These are phyloP conservation scores for Diphyllodes magnificus DNA, from an alignment of 2,113 vertebrate genomes.

Conservation along the genomic window DNA sequence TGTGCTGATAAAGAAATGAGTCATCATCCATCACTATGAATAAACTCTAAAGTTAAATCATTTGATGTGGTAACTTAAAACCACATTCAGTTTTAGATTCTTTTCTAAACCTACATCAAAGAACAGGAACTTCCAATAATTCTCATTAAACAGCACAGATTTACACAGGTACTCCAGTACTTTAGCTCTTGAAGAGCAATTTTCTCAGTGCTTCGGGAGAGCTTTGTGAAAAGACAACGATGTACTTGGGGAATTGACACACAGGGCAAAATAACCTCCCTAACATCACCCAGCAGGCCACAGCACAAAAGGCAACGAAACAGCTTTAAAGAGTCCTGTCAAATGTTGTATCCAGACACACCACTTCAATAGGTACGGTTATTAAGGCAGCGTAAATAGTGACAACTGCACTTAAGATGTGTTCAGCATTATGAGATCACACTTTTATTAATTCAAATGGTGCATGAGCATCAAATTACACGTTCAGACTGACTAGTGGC, in stretches of 20 bases:
- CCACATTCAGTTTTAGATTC: constrained; percentile 41
- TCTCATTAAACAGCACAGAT: background rate
- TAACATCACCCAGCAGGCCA: background rate
- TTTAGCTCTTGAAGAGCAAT: background rate
- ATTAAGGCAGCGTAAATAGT: background rate
- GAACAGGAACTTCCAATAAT: background rate
- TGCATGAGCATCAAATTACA: background rate
- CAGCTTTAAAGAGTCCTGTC: background rate
- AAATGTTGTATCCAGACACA: background rate
- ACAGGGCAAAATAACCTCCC: background rate
- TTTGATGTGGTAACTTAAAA: constrained; percentile 60
- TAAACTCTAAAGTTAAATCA: background rate
- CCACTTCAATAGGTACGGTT: accelerated
- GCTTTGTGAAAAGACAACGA: background rate
- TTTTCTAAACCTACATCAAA: constrained; percentile 48
- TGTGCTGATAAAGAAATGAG: constrained; percentile 34
- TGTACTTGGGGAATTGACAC: background rate
- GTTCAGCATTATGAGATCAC: background rate
- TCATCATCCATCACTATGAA: constrained; percentile 38
- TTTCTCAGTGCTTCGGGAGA: background rate
- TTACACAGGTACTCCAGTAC: background rate
- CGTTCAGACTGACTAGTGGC: background rate
- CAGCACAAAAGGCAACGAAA: background rate
- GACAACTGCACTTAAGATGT: background rate
- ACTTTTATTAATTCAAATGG: background rate